Percentiles rank a stretch among this genome's conserved stretches.
Evolutionary conservation across 2,888 invertebrate genomes (phyloP).

Genomic region (Machimus rusticus): DNA sequence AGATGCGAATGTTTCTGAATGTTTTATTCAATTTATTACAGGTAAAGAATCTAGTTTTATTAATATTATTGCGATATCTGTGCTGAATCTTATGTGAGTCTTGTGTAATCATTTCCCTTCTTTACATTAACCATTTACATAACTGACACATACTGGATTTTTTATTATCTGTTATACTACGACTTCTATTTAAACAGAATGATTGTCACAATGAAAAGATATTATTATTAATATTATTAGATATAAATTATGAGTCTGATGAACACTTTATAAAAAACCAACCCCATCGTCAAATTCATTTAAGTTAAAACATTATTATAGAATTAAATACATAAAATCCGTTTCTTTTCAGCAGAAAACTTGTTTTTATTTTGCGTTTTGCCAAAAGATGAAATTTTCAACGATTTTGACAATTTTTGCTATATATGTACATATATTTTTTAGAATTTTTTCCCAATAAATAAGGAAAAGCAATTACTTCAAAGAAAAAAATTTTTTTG

Average conservation of each 20-base stretch:
- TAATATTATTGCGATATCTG: neutral
- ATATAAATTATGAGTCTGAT: too few species aligned
- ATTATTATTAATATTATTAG: too few species aligned
- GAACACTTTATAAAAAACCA: too few species aligned
- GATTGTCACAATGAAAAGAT: too few species aligned
- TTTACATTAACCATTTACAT: neutral
- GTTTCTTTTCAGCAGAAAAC: slow-evolving; percentile 31
- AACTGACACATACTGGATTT: neutral
- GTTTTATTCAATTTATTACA: neutral
- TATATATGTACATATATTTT: too few species aligned
- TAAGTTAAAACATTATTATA: neutral
- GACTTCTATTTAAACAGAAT: too few species aligned
- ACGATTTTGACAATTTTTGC: neutral
- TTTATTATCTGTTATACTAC: too few species aligned
- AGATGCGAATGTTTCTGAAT: neutral
- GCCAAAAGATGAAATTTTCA: neutral
- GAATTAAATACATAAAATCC: neutral
- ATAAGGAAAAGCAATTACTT: neutral
- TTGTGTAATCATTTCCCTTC: neutral
- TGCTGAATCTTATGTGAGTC: neutral
- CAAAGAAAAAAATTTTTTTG: neutral
- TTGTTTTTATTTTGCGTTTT: slow-evolving; percentile 35
- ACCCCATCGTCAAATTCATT: too few species aligned
- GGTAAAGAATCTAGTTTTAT: neutral
- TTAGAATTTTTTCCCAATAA: neutral